These are phyloP conservation scores for Orientallactaga sibirica DNA, from an alignment of 2,797 vertebrate genomes.

Conservation along the genomic window DNA sequence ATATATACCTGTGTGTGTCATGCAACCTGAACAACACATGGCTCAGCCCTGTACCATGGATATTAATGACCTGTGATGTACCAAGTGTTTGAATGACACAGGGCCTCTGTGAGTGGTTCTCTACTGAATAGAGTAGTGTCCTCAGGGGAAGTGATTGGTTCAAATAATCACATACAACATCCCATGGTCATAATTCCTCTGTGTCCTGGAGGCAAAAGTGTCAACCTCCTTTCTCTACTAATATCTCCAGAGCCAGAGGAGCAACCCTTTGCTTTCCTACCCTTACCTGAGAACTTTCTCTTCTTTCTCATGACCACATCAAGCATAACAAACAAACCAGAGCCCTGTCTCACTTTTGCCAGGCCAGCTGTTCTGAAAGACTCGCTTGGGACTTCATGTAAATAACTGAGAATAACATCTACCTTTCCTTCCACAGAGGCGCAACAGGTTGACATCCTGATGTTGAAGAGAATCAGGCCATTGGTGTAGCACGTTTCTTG, in stretches of 20 bases:
- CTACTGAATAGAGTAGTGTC: not conserved
- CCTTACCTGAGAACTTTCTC: not conserved
- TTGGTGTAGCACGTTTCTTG: not conserved
- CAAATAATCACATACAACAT: not conserved
- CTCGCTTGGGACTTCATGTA: not conserved
- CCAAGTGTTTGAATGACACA: not conserved
- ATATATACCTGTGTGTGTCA: too few species aligned
- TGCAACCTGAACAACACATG: not conserved
- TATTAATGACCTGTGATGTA: not conserved
- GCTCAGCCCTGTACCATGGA: not conserved
- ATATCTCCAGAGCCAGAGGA: not conserved
- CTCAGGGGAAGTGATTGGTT: not conserved
- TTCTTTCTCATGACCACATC: not conserved
- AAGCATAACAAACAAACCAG: not conserved
- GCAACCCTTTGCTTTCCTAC: not conserved
- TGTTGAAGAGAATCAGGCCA: not conserved
- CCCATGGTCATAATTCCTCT: not conserved
- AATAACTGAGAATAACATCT: not conserved
- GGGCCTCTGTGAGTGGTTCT: not conserved
- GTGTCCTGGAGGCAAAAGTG: not conserved
- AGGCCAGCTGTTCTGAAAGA: not conserved
- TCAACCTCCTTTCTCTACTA: not conserved
- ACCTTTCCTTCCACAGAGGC: not conserved
- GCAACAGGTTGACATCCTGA: not conserved
- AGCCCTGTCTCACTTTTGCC: not conserved